These are phyloP conservation scores for Xylota segnis DNA, from an alignment of 2,888 invertebrate species.

Conservation along the genomic window DNA sequence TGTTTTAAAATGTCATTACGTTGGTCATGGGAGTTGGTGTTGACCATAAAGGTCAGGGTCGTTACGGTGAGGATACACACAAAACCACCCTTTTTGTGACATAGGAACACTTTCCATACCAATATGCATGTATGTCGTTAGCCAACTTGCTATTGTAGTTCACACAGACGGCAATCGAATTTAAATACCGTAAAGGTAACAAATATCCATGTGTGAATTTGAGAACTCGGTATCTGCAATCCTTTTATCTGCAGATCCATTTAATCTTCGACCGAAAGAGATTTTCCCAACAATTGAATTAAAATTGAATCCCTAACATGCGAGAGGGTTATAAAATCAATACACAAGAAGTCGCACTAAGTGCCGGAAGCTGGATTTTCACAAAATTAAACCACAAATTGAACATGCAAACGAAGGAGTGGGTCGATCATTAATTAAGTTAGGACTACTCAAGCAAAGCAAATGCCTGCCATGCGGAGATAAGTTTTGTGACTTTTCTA, in stretches of 20 bases:
- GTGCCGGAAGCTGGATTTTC: conserved; percentile 54
- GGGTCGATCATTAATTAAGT: conserved; percentile 49
- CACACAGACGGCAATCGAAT: conserved; percentile 44
- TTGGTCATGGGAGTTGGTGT: conserved; percentile 44
- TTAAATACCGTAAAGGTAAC: conserved; percentile 50
- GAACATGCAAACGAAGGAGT: conserved; percentile 41
- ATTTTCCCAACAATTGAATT: conserved; percentile 44
- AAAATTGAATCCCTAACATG: conserved; percentile 23
- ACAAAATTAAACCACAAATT: conserved; percentile 54
- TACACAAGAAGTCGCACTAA: conserved; percentile 25
- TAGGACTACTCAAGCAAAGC: conserved; percentile 15
- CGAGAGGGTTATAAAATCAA: conserved; percentile 36
- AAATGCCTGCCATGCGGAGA: conserved; percentile 10
- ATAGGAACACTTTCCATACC: not conserved
- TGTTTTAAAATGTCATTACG: conserved; percentile 69
- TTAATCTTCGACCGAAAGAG: conserved; percentile 25
- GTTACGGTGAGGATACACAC: conserved; percentile 8
- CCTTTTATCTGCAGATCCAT: conserved; percentile 35
- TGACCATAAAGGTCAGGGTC: conserved; percentile 62
- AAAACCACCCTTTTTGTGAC: conserved; percentile 23
- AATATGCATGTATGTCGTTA: too few relatives aligned
- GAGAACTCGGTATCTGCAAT: conserved; percentile 34
- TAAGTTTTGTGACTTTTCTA: conserved; percentile 8
- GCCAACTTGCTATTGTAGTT: conserved; percentile 49
- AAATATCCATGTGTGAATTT: conserved; percentile 53